phyloP scores from a whole-genome alignment of 2,113 vertebrate genomes.

The Etheostoma cragini region DNA sequence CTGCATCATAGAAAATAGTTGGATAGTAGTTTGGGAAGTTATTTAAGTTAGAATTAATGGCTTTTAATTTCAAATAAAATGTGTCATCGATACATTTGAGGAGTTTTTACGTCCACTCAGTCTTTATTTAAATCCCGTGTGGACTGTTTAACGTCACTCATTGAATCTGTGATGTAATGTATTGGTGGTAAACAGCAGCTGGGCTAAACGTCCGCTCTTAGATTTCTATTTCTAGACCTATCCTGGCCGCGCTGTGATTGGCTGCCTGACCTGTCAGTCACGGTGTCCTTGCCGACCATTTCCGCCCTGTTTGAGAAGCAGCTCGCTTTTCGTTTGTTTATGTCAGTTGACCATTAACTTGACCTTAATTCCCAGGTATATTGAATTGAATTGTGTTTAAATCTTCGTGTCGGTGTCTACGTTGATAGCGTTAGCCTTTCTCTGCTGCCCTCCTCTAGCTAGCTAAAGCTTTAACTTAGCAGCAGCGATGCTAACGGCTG shows the following conservation, averaged over 20 bases:
- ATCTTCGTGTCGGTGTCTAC: neutral
- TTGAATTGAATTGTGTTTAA: neutral
- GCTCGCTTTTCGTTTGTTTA: slow-evolving; percentile 61
- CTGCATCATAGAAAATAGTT: no score
- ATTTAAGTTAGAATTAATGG: no score
- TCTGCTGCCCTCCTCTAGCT: neutral
- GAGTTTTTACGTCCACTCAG: no score
- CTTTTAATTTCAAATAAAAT: no score
- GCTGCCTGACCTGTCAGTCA: slow-evolving; percentile 57
- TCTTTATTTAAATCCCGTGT: no score
- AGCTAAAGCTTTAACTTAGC: slow-evolving; percentile 6
- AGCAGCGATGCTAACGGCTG: slow-evolving; percentile 52
- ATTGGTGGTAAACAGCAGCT: no score
- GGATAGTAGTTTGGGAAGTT: no score
- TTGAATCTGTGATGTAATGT: no score
- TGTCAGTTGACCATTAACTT: slow-evolving; percentile 22
- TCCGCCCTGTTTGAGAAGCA: slow-evolving; percentile 59
- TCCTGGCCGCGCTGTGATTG: slow-evolving; percentile 53
- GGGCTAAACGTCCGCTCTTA: neutral
- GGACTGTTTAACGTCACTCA: no score
- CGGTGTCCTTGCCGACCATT: slow-evolving; percentile 74
- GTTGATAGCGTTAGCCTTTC: neutral
- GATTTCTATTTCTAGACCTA: slow-evolving; percentile 12
- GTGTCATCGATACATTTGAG: no score
- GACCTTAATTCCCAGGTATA: slow-evolving; percentile 64